Evolutionary conservation across 2,888 invertebrate species (phyloP).

Genomic region (Trilocha varians): DNA sequence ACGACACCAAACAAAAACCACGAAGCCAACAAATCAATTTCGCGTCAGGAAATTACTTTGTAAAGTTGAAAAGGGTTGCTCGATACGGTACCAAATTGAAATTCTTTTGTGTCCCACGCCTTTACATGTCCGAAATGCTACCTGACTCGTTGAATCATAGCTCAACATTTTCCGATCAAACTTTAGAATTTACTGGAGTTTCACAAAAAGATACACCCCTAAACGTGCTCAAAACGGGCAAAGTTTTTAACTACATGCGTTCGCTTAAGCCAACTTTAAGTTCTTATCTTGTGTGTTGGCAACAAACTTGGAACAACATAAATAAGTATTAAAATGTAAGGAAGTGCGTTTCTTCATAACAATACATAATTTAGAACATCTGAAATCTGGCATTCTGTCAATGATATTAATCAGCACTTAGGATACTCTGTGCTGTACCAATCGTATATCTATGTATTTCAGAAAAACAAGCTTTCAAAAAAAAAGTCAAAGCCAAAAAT

Average conservation of each 20-base stretch:
- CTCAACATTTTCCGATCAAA: slow-evolving; percentile 44
- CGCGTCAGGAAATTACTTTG: slow-evolving; percentile 67
- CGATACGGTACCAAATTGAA: slow-evolving; percentile 67
- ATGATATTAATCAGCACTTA: background rate
- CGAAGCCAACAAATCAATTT: slow-evolving; percentile 67
- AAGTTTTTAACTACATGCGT: slow-evolving; percentile 12
- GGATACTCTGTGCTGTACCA: too few relatives aligned
- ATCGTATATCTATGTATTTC: too few relatives aligned
- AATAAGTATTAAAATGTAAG: background rate
- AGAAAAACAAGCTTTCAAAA: too few relatives aligned
- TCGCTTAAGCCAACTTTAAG: slow-evolving; percentile 3
- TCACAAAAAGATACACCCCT: slow-evolving; percentile 7
- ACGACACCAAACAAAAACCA: slow-evolving; percentile 58
- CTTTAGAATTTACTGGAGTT: slow-evolving; percentile 27
- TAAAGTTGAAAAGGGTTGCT: slow-evolving; percentile 62
- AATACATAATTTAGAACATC: background rate
- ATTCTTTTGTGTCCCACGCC: slow-evolving; percentile 63
- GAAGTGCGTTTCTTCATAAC: background rate
- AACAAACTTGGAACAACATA: slow-evolving; percentile 3
- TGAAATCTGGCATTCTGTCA: background rate
- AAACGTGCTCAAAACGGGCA: slow-evolving; percentile 13
- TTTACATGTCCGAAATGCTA: slow-evolving; percentile 62
- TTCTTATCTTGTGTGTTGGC: slow-evolving; percentile 1
- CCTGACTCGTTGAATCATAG: slow-evolving; percentile 51
- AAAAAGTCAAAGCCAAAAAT: too few relatives aligned